Evolutionary conservation across 2,888 invertebrate genomes (phyloP).

Genomic region (Polia nebulosa): DNA sequence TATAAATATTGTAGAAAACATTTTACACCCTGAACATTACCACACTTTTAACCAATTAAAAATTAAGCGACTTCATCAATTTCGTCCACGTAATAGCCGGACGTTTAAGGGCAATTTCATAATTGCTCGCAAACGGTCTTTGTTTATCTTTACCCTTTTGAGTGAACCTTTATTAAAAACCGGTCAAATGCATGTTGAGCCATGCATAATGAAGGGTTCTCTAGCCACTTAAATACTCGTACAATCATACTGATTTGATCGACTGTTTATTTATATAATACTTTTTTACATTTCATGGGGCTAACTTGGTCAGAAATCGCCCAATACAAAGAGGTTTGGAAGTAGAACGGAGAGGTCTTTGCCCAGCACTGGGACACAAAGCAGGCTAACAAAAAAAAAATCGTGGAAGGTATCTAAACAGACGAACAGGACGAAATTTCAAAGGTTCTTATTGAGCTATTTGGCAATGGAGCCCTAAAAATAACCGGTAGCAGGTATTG

Average conservation of each 20-base stretch:
- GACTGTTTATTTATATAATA: too few species aligned
- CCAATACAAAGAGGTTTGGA: too few species aligned
- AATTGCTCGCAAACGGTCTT: not conserved
- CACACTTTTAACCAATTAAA: slow-evolving; percentile 7
- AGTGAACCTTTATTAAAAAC: slow-evolving; percentile 7
- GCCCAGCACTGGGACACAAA: too few species aligned
- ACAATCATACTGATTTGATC: too few species aligned
- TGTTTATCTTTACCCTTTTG: not conserved
- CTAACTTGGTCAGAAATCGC: too few species aligned
- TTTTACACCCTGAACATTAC: not conserved
- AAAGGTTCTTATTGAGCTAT: not conserved
- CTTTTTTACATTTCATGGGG: too few species aligned
- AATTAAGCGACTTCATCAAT: slow-evolving; percentile 12
- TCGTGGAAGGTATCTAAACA: not conserved
- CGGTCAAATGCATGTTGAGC: not conserved
- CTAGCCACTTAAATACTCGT: too few species aligned
- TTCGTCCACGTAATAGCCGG: not conserved
- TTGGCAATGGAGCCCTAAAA: not conserved
- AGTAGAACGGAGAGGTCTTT: too few species aligned
- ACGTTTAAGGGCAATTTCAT: not conserved
- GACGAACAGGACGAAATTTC: not conserved
- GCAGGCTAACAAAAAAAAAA: too few species aligned
- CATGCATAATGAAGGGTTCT: too few species aligned
- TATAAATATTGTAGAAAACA: not conserved
- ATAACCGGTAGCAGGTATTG: not conserved